These are phyloP conservation scores for Nothocercus nigrocapillus DNA, from an alignment of 2,113 vertebrate genomes.

Conservation along the genomic window DNA sequence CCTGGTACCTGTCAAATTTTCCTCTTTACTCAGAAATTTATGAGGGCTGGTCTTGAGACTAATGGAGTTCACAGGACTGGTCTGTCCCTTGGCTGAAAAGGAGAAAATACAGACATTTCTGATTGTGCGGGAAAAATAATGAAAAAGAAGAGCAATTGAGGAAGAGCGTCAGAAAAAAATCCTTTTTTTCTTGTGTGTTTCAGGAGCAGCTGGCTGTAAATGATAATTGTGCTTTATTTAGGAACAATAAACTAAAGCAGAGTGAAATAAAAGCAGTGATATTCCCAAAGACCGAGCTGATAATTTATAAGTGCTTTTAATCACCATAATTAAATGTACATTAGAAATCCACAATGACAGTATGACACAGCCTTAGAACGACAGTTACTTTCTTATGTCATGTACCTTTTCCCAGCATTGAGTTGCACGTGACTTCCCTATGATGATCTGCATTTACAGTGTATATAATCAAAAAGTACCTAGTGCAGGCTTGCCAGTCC, in stretches of 20 bases:
- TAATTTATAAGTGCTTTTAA: slow-evolving; percentile 22
- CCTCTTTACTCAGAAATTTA: background rate
- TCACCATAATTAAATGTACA: slow-evolving; percentile 11
- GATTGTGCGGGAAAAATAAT: background rate
- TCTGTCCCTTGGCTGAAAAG: background rate
- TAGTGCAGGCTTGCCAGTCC: background rate
- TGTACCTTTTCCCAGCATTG: background rate
- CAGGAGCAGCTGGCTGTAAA: slow-evolving; percentile 7
- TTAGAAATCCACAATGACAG: slow-evolving; percentile 25
- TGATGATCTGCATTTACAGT: background rate
- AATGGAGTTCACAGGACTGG: background rate
- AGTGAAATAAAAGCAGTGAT: background rate
- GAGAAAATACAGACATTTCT: background rate
- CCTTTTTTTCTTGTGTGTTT: background rate
- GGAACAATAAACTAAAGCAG: slow-evolving; percentile 34
- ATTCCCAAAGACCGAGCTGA: slow-evolving; percentile 7
- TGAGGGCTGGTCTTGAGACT: background rate
- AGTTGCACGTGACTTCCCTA: background rate
- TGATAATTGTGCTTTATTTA: slow-evolving; percentile 28
- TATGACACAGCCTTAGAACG: background rate
- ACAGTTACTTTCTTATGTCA: background rate
- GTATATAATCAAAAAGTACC: background rate
- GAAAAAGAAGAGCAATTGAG: background rate
- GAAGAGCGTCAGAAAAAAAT: background rate
- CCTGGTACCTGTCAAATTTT: background rate